Evolutionary conservation across 30 jellyfish, hydroid and myxozoan genomes (phyloP).

Genomic region (Aurelia sp.): DNA sequence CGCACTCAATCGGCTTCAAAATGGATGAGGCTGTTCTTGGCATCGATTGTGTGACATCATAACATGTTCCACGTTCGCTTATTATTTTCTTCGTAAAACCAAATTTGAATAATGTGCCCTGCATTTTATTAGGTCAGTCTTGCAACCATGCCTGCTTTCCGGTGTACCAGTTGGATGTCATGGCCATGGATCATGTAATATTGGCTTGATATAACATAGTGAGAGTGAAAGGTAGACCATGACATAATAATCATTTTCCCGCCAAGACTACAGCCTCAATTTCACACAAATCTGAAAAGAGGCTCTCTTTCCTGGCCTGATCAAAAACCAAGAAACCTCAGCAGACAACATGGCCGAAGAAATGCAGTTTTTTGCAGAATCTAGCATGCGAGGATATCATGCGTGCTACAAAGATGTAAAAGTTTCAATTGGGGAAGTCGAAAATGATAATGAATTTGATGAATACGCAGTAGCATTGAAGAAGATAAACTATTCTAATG

Average conservation of each 20-base stretch:
- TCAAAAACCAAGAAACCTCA: no score
- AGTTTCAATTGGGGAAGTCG: conserved; percentile 36
- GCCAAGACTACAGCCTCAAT: background rate
- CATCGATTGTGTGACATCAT: conserved; percentile 11
- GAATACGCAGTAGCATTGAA: conserved; percentile 28
- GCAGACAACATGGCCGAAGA: conserved; percentile 12
- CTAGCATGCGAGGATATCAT: conserved; percentile 46
- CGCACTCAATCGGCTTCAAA: conserved; percentile 2
- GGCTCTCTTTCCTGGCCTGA: background rate
- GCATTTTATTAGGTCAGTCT: background rate
- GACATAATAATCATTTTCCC: background rate
- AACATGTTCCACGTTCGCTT: conserved; percentile 15
- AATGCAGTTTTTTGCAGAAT: conserved; percentile 15
- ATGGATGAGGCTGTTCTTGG: conserved; percentile 28
- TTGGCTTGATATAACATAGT: no score
- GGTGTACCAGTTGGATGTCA: background rate
- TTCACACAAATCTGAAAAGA: no score
- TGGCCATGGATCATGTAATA: no score
- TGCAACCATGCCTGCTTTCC: background rate
- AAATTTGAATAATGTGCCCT: conserved; percentile 16
- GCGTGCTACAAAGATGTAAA: conserved; percentile 9
- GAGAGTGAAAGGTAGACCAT: no score
- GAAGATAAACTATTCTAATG: no score
- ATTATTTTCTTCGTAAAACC: conserved; percentile 13
- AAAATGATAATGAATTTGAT: conserved; percentile 27